Percentiles rank a stretch among this genome's conserved stretches.
Evolutionary conservation across 2,113 vertebrate species (phyloP).

Genomic region (Mus pahari): DNA sequence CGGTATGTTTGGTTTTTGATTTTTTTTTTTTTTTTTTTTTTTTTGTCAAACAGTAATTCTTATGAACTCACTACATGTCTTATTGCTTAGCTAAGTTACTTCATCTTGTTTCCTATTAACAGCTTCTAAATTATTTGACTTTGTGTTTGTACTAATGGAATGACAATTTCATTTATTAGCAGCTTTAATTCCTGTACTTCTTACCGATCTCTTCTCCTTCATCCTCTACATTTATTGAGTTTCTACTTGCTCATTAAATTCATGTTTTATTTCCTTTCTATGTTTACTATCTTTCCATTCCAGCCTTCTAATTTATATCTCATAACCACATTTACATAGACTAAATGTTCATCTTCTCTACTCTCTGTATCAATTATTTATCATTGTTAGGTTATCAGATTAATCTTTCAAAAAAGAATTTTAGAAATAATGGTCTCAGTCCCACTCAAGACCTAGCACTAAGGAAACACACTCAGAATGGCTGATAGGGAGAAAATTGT

Average conservation of each 20-base stretch:
- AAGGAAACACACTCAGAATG: background rate
- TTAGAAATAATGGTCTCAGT: background rate
- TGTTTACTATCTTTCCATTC: background rate
- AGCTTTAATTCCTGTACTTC: background rate
- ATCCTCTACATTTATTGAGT: background rate
- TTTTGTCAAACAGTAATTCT: background rate
- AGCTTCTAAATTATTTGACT: background rate
- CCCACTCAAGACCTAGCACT: background rate
- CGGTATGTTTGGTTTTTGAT: background rate
- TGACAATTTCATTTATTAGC: background rate
- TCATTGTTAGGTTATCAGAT: background rate
- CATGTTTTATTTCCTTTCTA: background rate
- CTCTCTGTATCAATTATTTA: background rate
- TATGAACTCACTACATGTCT: background rate
- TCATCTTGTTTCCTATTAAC: background rate
- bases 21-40: no score
- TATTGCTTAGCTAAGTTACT: background rate
- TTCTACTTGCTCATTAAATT: background rate
- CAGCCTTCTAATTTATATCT: background rate
- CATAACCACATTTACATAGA: background rate
- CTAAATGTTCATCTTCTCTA: background rate
- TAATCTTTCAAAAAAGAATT: background rate
- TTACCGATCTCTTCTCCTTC: background rate
- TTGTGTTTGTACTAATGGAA: background rate
- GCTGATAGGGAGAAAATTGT: background rate